Percentiles rank a stretch among this genome's conserved stretches.
phyloP scores from a whole-genome alignment of 2,797 vertebrate genomes.

The Scomberomorus guttatus region DNA sequence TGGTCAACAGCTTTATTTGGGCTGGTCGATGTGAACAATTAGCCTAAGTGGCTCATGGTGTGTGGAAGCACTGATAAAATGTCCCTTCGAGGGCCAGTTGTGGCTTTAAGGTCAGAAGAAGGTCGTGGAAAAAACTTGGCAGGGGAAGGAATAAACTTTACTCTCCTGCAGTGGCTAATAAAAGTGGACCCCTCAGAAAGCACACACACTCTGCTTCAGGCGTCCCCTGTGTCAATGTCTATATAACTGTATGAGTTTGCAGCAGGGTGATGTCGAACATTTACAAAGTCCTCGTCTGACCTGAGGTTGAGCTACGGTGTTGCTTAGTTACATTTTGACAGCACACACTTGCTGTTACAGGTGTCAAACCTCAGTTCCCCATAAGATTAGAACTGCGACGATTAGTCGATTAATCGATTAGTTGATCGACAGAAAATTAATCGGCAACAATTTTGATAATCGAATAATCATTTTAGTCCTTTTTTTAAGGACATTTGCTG shows the following conservation, averaged over 20 bases:
- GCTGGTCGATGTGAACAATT: slow-evolving; percentile 50
- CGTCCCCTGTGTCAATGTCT: slow-evolving; percentile 13
- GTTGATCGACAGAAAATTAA: too few relatives aligned
- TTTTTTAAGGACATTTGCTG: too few relatives aligned
- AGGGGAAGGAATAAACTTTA: slow-evolving; percentile 36
- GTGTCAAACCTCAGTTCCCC: slow-evolving; percentile 8
- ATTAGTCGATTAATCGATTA: too few relatives aligned
- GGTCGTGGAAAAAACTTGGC: slow-evolving; percentile 49
- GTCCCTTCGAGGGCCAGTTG: slow-evolving; percentile 45
- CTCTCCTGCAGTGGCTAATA: slow-evolving; percentile 12
- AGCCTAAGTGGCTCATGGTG: slow-evolving; percentile 39
- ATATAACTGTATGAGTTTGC: slow-evolving; percentile 4
- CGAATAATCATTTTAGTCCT: background rate
- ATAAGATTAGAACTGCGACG: too few relatives aligned
- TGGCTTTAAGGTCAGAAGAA: slow-evolving; percentile 59
- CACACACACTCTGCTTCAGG: slow-evolving; percentile 6
- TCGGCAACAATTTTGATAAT: background rate
- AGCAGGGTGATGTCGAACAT: slow-evolving; percentile 28
- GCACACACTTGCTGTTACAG: background rate
- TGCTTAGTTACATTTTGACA: slow-evolving; percentile 12
- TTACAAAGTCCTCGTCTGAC: slow-evolving; percentile 22
- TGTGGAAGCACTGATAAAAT: slow-evolving; percentile 66
- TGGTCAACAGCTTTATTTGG: slow-evolving; percentile 43
- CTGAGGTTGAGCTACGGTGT: background rate
- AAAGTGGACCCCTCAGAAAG: slow-evolving; percentile 30